Conservation (phyloP, 1,140 invertebrate genomes). For the Drosophila nigromelanica region DNA sequence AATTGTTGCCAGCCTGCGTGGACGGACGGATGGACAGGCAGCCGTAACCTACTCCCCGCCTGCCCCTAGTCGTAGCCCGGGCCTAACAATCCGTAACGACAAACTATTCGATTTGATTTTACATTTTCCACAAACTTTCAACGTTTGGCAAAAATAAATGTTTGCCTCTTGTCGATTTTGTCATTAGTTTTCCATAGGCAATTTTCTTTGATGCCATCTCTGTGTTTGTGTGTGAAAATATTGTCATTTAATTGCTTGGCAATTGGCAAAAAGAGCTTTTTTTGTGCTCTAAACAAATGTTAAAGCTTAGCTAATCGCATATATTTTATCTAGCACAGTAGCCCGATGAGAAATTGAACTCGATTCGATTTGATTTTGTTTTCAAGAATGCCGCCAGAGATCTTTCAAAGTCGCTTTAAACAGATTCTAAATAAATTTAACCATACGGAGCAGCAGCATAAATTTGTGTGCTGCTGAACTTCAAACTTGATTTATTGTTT, state of each 20-base stretch:
- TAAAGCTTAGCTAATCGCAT: background rate
- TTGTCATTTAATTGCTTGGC: constrained; percentile 72
- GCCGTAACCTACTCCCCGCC: background rate
- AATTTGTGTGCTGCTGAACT: constrained; percentile 28
- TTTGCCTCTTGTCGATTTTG: constrained; percentile 41
- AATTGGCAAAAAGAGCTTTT: constrained; percentile 48
- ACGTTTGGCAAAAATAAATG: constrained; percentile 72
- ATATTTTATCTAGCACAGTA: constrained; percentile 48
- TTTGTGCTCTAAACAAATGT: constrained; percentile 3
- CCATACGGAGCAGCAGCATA: constrained; percentile 32
- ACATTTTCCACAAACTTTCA: constrained; percentile 68
- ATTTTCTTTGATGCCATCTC: constrained; percentile 1
- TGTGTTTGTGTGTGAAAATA: constrained; percentile 44
- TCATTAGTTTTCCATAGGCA: constrained; percentile 40
- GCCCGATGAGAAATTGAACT: constrained; percentile 47
- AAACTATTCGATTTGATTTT: constrained; percentile 72
- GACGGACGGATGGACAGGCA: background rate
- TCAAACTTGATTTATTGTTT: constrained; percentile 67
- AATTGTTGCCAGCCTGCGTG: constrained; percentile 39
- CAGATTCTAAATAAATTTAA: constrained; percentile 65
- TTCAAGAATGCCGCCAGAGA: constrained; percentile 53
- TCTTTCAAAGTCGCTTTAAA: constrained; percentile 56
- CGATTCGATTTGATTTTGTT: constrained; percentile 28
- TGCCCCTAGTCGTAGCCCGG: background rate
- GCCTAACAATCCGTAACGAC: constrained; percentile 58